phyloP scores from a whole-genome alignment of 2,113 vertebrate species.

The Ctenodactylus gundi region DNA sequence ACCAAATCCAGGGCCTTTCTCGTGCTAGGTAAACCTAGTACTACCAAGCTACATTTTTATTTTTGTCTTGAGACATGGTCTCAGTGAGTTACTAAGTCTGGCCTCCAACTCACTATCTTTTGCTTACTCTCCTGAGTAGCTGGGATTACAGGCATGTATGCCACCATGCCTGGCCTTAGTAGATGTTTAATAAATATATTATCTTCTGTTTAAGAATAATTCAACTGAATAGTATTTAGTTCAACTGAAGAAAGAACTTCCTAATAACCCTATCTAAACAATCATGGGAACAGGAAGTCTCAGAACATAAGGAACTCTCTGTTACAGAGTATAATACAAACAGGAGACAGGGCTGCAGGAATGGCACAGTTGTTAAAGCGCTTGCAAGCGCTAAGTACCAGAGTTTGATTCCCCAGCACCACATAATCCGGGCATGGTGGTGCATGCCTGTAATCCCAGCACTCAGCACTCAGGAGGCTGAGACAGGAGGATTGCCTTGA shows the following conservation, averaged over 20 bases:
- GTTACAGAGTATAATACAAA: neutral
- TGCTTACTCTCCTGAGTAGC: no score
- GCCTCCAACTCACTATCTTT: neutral
- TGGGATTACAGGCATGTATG: no score
- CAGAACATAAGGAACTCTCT: neutral
- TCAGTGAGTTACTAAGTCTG: neutral
- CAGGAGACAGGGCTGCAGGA: no score
- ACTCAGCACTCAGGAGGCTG: no score
- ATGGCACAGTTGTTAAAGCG: no score
- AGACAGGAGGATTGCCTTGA: no score
- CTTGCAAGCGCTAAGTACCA: no score
- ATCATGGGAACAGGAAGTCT: neutral
- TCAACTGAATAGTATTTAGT: neutral
- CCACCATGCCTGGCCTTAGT: no score
- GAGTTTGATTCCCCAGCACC: no score
- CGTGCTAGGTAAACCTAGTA: neutral
- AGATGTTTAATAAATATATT: neutral
- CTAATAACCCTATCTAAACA: neutral
- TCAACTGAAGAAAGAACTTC: neutral
- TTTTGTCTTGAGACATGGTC: neutral
- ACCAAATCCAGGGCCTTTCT: neutral
- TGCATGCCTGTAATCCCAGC: no score
- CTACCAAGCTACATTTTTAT: no score
- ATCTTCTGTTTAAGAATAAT: neutral
- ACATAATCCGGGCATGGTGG: no score